Evolutionary conservation across 2,797 vertebrate genomes (phyloP).

Genomic region (Hemitrygon akajei): DNA sequence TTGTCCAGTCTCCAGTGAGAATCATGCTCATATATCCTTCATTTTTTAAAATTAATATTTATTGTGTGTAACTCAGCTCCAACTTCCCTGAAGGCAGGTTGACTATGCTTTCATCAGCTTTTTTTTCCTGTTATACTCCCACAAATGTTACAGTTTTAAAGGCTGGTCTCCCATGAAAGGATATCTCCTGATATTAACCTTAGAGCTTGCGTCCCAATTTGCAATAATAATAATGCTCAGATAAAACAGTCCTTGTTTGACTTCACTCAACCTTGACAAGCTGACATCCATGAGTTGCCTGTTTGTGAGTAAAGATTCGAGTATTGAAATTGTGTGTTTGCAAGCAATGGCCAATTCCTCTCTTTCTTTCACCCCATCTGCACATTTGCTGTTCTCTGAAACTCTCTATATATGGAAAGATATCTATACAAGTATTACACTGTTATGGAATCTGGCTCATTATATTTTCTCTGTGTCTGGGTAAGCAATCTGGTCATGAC

Average conservation of each 20-base stretch:
- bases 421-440: not conserved
- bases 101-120: constrained; percentile 27
- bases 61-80: constrained; percentile 6
- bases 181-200: constrained; percentile 12
- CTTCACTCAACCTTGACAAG: not conserved
- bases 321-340: not conserved
- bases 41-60: constrained; percentile 36
- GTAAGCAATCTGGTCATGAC: constrained; percentile 59
- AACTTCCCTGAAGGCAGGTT: constrained; percentile 30
- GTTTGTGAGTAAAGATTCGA: not conserved
- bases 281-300: not conserved
- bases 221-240: not conserved
- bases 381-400: not conserved
- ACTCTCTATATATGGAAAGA: not conserved
- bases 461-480: constrained; percentile 59
- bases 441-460: constrained; percentile 28
- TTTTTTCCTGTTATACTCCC: not conserved
- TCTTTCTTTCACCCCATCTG: not conserved
- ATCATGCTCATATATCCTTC: constrained; percentile 10
- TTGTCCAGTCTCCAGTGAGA: constrained; percentile 5
- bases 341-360: not conserved
- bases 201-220: not conserved
- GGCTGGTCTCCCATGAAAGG: constrained; percentile 18
- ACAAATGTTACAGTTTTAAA: constrained; percentile 31
- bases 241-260: not conserved